Conservation (phyloP, 2,888 invertebrate species). For the Parnassius apollo region DNA sequence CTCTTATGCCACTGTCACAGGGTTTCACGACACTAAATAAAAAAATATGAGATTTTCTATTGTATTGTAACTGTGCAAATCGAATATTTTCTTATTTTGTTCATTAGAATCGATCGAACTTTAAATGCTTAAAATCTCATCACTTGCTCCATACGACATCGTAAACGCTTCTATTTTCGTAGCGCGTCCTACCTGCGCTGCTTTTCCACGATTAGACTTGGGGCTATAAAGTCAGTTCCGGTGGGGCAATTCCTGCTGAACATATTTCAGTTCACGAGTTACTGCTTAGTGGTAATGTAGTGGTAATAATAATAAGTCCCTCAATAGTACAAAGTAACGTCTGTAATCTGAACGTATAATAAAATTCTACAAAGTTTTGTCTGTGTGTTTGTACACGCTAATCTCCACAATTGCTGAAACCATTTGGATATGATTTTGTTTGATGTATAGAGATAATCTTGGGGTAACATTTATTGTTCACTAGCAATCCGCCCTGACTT, state of each 20-base stretch:
- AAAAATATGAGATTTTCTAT: no score
- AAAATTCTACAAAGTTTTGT: no score
- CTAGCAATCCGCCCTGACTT: no score
- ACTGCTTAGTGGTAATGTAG: constrained; percentile 26
- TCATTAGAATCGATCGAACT: neutral
- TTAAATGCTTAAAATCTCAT: constrained; percentile 16
- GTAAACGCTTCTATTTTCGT: constrained; percentile 68
- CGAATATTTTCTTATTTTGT: no score
- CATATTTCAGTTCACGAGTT: constrained; percentile 36
- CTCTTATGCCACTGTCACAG: no score
- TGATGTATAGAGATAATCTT: no score
- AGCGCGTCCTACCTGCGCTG: constrained; percentile 50
- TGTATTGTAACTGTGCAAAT: no score
- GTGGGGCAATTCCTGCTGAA: constrained; percentile 42
- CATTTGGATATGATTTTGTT: no score
- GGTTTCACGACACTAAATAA: no score
- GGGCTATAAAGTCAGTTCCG: constrained; percentile 54
- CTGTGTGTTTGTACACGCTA: no score
- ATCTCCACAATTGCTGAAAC: no score
- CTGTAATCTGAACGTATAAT: constrained; percentile 4
- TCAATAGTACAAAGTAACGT: constrained; percentile 12
- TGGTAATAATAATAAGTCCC: neutral
- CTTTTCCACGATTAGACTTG: constrained; percentile 57
- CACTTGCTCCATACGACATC: constrained; percentile 38
- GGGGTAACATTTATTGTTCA: no score